A percentile compares a stretch with the other conserved stretches of the same genome.
Evolutionary conservation across 2,888 invertebrate genomes (phyloP).

Genomic region (Yponomeuta plumbellus): DNA sequence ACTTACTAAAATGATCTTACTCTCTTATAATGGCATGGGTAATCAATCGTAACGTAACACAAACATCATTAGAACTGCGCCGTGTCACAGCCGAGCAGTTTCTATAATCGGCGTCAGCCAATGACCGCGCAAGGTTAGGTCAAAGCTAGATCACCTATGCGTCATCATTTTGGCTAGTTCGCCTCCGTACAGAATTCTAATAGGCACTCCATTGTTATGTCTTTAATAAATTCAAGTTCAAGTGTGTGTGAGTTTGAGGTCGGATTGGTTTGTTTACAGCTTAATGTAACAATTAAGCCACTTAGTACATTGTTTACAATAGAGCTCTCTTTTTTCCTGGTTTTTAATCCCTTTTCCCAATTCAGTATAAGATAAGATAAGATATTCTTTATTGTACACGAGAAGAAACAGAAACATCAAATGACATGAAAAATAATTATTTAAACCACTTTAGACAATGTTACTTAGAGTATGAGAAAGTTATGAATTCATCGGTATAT

Average conservation of each 20-base stretch:
- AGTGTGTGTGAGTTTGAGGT: neutral
- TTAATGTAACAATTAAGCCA: no score
- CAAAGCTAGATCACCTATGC: slow-evolving; percentile 2
- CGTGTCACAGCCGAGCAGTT: neutral
- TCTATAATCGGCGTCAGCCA: neutral
- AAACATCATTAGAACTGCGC: neutral
- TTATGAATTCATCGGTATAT: no score
- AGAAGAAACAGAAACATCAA: no score
- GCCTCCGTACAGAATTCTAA: neutral
- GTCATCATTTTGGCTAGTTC: neutral
- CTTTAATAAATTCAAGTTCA: neutral
- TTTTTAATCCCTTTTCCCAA: no score
- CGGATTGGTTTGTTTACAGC: neutral
- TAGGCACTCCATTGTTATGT: neutral
- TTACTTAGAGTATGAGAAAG: no score
- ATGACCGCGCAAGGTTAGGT: neutral
- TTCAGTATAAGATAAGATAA: no score
- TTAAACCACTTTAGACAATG: no score
- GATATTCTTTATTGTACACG: no score
- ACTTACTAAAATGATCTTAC: neutral
- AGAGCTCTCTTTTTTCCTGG: no score
- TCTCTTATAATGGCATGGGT: neutral
- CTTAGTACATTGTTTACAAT: no score
- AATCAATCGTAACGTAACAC: neutral
- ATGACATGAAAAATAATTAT: no score